Evolutionary conservation across 2,888 invertebrate species (phyloP).

Genomic region (Scotopteryx bipunctaria): DNA sequence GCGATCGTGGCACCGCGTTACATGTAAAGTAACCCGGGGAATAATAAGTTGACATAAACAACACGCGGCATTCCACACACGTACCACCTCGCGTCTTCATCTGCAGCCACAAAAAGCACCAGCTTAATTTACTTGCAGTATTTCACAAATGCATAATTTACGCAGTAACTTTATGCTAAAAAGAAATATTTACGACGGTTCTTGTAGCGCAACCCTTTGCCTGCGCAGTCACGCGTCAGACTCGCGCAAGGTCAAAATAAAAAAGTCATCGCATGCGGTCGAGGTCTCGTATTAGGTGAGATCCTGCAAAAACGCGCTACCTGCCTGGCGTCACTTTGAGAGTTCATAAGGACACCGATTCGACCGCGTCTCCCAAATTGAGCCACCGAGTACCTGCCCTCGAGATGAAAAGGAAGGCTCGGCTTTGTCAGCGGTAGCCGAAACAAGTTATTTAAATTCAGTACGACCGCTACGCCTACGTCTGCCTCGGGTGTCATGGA

Average conservation of each 20-base stretch:
- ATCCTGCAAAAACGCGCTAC: slow-evolving; percentile 74
- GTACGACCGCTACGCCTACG: slow-evolving; percentile 63
- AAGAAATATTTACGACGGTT: slow-evolving; percentile 22
- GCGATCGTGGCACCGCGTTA: slow-evolving; percentile 48
- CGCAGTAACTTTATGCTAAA: slow-evolving; percentile 31
- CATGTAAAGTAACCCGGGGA: slow-evolving; percentile 39
- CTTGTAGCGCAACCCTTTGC: slow-evolving; percentile 24
- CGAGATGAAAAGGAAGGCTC: slow-evolving; percentile 58
- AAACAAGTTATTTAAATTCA: slow-evolving; percentile 80
- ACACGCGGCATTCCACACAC: slow-evolving; percentile 51
- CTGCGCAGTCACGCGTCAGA: slow-evolving; percentile 50
- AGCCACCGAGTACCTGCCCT: slow-evolving; percentile 38
- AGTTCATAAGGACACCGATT: slow-evolving; percentile 55
- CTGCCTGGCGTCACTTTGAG: slow-evolving; percentile 64
- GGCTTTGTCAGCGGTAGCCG: slow-evolving; percentile 72
- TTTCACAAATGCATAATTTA: slow-evolving; percentile 36
- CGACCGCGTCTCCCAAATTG: slow-evolving; percentile 51
- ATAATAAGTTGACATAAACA: slow-evolving; percentile 54
- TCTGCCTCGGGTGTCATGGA: slow-evolving; percentile 39
- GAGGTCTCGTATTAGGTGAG: slow-evolving; percentile 62
- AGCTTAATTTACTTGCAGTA: slow-evolving; percentile 42
- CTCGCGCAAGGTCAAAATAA: slow-evolving; percentile 64
- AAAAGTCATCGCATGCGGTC: slow-evolving; percentile 38
- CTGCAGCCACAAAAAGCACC: slow-evolving; percentile 44
- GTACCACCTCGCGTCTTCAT: slow-evolving; percentile 52